Evolutionary conservation across 2,797 vertebrate species (phyloP), one percentile per base, ranked within the genome.

Genomic region (Clarias fuscus): DNA sequence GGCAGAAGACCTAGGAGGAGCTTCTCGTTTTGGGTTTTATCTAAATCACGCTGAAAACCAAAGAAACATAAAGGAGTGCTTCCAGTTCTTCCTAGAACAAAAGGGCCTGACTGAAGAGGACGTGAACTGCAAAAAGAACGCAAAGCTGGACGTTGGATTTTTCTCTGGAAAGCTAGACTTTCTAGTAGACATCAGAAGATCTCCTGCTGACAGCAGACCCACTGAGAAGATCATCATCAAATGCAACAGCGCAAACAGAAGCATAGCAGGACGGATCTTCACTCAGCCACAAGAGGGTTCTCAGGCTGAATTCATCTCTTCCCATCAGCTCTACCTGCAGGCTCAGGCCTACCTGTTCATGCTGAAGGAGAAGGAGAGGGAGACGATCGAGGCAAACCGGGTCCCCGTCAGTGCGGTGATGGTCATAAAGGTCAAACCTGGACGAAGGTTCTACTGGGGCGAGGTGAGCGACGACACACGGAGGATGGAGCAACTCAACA

Each of bases 271-370:
- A 64, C 58, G 17, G 22, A 24, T 89, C 22, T 88, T 88, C 72
- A 22, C 88, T 85, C 11, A 86, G 86, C 64, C 27, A 11, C 72
- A 84, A 30, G 84, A 43, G 40, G 13, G 70, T 20, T 43, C 37
- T 20, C 33, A 11, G 18, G 89, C 86, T 65, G 5, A 77, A 4
- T 75, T 90, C 4, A 18, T 37, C 17, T 4, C 76, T 72, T 72
- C 17, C 6, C 88, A 90, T 33, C 37, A 84, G 24, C 84, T 80
- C 81, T 86, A 59, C 43, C 89, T 87, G 82, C 90, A 91, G 33
- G 56, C 89, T 40, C 89, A 91, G 77, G 85, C 82, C 37, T 89
- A 86, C 61, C 87, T 89, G 86, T 89, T 88, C 86, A 85, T 91
- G 40, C 77, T 90, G 43, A 14, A 48, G 48, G 71, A 73, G 22